These are phyloP conservation scores for Ephestia elutella DNA, from an alignment of 1,140 invertebrate species.

Conservation along the genomic window DNA sequence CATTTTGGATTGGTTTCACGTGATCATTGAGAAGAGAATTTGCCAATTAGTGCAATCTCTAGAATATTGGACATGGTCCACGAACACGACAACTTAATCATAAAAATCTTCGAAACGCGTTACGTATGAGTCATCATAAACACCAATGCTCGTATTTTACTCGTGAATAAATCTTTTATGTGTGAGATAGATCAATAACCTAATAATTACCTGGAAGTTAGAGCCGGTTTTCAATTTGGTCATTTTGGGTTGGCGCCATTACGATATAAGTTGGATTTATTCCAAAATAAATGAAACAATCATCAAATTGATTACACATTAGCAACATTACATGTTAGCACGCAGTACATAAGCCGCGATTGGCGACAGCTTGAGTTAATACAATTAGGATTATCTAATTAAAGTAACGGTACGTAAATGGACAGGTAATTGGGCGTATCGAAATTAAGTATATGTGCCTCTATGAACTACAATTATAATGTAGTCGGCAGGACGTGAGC, in stretches of 20 bases:
- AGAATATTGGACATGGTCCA: constrained; percentile 47
- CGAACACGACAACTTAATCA: constrained; percentile 37
- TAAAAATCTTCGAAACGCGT: not conserved
- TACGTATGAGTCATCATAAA: constrained; percentile 3
- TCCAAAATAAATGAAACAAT: not conserved
- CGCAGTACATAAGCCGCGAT: not conserved
- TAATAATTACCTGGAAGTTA: not conserved
- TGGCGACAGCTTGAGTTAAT: not conserved
- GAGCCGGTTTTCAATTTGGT: not conserved
- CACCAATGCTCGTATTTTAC: not conserved
- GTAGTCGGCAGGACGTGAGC: not conserved
- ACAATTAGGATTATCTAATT: not conserved
- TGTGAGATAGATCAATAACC: constrained; percentile 5
- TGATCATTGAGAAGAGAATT: constrained; percentile 39
- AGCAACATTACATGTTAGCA: too few species aligned
- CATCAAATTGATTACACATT: too few species aligned
- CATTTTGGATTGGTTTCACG: constrained; percentile 50
- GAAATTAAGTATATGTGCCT: constrained; percentile 3
- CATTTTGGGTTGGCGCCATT: not conserved
- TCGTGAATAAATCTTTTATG: constrained; percentile 5
- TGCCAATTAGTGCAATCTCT: constrained; percentile 48
- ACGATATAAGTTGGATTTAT: not conserved
- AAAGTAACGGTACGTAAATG: not conserved
- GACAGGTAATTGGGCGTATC: not conserved
- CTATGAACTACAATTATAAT: constrained; percentile 17